Evolutionary conservation across 2,797 vertebrate species (phyloP).

Genomic region (Sebastes elongatus): DNA sequence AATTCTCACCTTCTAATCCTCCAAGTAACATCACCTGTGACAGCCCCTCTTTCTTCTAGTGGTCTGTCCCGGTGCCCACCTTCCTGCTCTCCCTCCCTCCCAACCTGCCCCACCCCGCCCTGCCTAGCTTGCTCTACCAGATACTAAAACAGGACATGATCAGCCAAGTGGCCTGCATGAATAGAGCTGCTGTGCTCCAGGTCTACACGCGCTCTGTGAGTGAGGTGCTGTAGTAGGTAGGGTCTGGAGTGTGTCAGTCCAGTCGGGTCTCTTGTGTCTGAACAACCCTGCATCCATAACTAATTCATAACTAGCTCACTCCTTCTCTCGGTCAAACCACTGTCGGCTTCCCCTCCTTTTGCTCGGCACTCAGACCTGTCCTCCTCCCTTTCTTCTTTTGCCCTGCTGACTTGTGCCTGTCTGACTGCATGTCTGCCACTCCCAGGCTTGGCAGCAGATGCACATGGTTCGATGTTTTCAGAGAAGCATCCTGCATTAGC

Average conservation of each 20-base stretch:
- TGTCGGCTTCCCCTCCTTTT: slow-evolving; percentile 31
- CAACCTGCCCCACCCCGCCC: slow-evolving; percentile 20
- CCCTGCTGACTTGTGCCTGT: slow-evolving; percentile 65
- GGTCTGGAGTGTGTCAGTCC: slow-evolving; percentile 55
- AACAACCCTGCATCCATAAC: slow-evolving; percentile 56
- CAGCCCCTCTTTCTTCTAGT: slow-evolving; percentile 13
- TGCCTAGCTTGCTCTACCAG: slow-evolving; percentile 58
- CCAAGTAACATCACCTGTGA: slow-evolving; percentile 23
- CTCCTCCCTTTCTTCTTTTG: slow-evolving; percentile 20
- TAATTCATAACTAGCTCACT: slow-evolving; percentile 38
- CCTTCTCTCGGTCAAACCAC: slow-evolving; percentile 44
- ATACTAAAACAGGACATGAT: slow-evolving; percentile 48
- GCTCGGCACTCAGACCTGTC: slow-evolving; percentile 36
- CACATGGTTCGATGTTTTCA: slow-evolving; percentile 59
- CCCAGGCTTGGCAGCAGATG: slow-evolving; percentile 72
- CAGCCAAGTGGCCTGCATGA: slow-evolving; percentile 70
- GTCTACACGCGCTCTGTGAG: slow-evolving; percentile 54
- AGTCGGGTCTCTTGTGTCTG: slow-evolving; percentile 48
- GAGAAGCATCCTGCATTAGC: slow-evolving; percentile 75
- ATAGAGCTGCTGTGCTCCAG: slow-evolving; percentile 58
- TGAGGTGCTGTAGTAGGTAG: slow-evolving; percentile 63
- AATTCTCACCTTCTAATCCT: slow-evolving; percentile 8
- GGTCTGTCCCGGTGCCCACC: slow-evolving; percentile 11
- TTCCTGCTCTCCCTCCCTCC: slow-evolving; percentile 19
- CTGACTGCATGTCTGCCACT: slow-evolving; percentile 78